phyloP scores from a whole-genome alignment of 2,113 vertebrate genomes.

The Triplophysa rosa region DNA sequence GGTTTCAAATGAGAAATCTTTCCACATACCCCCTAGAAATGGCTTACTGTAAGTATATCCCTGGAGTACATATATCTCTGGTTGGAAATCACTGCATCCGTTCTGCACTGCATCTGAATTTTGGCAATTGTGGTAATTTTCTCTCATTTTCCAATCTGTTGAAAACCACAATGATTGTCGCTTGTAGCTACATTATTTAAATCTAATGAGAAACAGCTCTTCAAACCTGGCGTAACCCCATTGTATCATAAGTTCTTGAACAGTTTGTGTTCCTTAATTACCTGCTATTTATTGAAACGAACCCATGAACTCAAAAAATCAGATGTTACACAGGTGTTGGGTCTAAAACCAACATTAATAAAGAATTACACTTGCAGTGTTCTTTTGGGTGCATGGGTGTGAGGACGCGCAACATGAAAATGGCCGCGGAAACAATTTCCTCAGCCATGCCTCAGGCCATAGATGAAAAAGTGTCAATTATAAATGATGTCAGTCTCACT shows the following conservation, averaged over 20 bases:
- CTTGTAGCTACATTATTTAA: not conserved
- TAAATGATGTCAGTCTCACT: conserved; percentile 56
- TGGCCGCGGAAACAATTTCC: conserved; percentile 41
- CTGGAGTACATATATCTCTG: too few relatives aligned
- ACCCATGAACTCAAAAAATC: not conserved
- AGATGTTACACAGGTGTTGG: not conserved
- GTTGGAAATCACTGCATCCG: not conserved
- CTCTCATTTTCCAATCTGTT: not conserved
- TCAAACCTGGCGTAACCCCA: not conserved
- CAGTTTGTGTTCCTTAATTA: not conserved
- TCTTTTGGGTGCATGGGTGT: not conserved
- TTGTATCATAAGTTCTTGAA: not conserved
- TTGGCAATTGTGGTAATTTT: conserved; percentile 18
- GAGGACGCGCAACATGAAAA: conserved; percentile 29
- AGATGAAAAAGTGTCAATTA: conserved; percentile 54
- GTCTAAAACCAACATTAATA: not conserved
- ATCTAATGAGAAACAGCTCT: not conserved
- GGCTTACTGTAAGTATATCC: too few relatives aligned
- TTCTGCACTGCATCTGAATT: not conserved
- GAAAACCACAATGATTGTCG: not conserved
- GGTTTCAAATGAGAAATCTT: too few relatives aligned
- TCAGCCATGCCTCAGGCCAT: conserved; percentile 38
- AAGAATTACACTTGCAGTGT: not conserved
- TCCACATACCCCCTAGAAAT: too few relatives aligned
- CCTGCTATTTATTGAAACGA: not conserved